phyloP scores from a whole-genome alignment of 2,113 vertebrate species.

The Sceloporus tristichus region DNA sequence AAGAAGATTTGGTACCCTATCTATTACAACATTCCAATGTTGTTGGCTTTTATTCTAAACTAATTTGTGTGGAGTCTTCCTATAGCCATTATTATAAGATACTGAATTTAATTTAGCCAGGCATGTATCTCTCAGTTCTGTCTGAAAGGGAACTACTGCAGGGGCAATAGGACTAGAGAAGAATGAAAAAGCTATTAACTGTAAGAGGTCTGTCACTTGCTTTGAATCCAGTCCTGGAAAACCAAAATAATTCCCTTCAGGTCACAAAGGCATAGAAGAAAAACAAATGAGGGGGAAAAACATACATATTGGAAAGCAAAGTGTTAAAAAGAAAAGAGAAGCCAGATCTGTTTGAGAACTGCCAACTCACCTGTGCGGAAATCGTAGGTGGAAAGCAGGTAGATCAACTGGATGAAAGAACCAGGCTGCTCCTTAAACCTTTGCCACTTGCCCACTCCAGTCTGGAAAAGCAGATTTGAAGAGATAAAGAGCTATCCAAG shows the following conservation, averaged over 20 bases:
- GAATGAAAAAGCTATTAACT: background rate
- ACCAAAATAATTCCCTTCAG: too few relatives aligned
- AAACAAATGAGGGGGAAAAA: background rate
- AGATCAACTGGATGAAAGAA: background rate
- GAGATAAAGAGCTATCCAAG: background rate
- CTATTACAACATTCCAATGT: background rate
- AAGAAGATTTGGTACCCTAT: background rate
- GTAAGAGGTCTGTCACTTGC: too few relatives aligned
- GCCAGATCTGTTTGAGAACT: background rate
- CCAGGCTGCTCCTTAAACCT: background rate
- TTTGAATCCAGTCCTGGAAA: background rate
- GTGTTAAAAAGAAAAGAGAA: background rate
- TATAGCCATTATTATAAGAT: background rate
- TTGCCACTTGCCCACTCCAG: background rate
- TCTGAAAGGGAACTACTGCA: background rate
- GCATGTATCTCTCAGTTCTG: background rate
- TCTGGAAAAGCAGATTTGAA: background rate
- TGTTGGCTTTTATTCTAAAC: background rate
- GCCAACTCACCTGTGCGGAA: conserved; percentile 38
- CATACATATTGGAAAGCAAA: background rate
- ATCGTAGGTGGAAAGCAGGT: conserved; percentile 3
- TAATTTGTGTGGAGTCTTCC: background rate
- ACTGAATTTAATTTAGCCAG: background rate
- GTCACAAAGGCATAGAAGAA: background rate
- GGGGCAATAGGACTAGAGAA: background rate